Percentiles rank a stretch among this genome's conserved stretches.
These are phyloP conservation scores for Phocides pigmalion DNA, from an alignment of 1,140 invertebrate species.

Conservation along the genomic window DNA sequence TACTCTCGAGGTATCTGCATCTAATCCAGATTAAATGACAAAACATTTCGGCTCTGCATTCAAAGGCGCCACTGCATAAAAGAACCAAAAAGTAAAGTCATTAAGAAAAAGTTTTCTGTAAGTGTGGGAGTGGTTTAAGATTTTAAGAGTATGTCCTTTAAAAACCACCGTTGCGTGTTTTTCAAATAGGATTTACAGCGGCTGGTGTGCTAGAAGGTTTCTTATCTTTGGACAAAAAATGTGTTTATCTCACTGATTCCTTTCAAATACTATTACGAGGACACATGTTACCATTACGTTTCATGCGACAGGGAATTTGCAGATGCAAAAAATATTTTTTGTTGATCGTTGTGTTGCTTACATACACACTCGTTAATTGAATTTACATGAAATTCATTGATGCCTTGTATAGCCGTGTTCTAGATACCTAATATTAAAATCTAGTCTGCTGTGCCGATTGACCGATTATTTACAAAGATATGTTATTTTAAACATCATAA, in stretches of 20 bases:
- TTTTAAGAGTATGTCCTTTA: slow-evolving; percentile 63
- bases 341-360: background rate
- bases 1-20: slow-evolving; percentile 23
- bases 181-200: slow-evolving; percentile 75
- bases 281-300: slow-evolving; percentile 52
- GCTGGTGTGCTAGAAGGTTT: slow-evolving; percentile 59
- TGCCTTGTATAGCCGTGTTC: background rate
- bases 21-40: slow-evolving; percentile 55
- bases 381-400: background rate
- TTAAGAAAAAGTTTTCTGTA: slow-evolving; percentile 64
- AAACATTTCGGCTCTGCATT: slow-evolving; percentile 49
- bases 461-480: background rate
- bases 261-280: slow-evolving; percentile 67
- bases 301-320: slow-evolving; percentile 1
- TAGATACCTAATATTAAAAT: background rate
- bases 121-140: slow-evolving; percentile 69
- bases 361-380: too few relatives aligned
- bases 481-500: too few relatives aligned
- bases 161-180: slow-evolving; percentile 77
- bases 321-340: background rate
- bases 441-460: background rate
- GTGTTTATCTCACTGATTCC: slow-evolving; percentile 57
- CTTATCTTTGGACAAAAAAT: slow-evolving; percentile 70
- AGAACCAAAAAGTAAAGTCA: slow-evolving; percentile 58
- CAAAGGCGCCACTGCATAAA: slow-evolving; percentile 53